These are phyloP conservation scores for Drosophila hydei DNA, from an alignment of 1,140 invertebrate genomes.

Conservation along the genomic window DNA sequence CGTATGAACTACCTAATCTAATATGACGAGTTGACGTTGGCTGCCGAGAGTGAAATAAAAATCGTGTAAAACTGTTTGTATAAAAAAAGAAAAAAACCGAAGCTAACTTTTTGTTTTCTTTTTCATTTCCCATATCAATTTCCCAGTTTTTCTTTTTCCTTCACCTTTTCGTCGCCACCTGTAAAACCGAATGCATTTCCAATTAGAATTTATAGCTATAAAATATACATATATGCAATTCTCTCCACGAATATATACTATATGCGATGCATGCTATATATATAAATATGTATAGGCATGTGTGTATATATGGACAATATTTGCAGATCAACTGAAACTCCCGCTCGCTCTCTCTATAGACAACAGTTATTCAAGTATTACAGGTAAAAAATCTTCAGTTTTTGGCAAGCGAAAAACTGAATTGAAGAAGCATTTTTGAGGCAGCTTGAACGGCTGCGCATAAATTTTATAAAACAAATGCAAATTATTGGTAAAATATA, in stretches of 20 bases:
- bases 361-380: constrained; percentile 45
- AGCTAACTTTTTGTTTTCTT: constrained; percentile 41
- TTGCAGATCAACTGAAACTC: constrained; percentile 48
- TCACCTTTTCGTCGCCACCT: background rate
- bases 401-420: constrained; percentile 1
- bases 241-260: constrained; percentile 34
- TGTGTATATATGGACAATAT: constrained; percentile 72
- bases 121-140: background rate
- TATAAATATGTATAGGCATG: constrained; percentile 44
- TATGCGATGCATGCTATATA: constrained; percentile 23
- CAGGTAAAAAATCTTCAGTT: constrained; percentile 48
- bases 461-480: constrained; percentile 1
- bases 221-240: constrained; percentile 41
- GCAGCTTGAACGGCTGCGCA: constrained; percentile 4
- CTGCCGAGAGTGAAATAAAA: constrained; percentile 34
- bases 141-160: constrained; percentile 7
- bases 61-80: constrained; percentile 60
- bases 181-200: constrained; percentile 56
- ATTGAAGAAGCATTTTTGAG: constrained; percentile 20
- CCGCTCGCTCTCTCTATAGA: constrained; percentile 5
- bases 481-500: constrained; percentile 7
- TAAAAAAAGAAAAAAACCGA: constrained; percentile 38
- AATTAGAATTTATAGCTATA: constrained; percentile 62
- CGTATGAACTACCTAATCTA: constrained; percentile 29
- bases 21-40: constrained; percentile 16